These are phyloP conservation scores for Orthosia gracilis DNA, from an alignment of 2,888 invertebrate species.

Conservation along the genomic window DNA sequence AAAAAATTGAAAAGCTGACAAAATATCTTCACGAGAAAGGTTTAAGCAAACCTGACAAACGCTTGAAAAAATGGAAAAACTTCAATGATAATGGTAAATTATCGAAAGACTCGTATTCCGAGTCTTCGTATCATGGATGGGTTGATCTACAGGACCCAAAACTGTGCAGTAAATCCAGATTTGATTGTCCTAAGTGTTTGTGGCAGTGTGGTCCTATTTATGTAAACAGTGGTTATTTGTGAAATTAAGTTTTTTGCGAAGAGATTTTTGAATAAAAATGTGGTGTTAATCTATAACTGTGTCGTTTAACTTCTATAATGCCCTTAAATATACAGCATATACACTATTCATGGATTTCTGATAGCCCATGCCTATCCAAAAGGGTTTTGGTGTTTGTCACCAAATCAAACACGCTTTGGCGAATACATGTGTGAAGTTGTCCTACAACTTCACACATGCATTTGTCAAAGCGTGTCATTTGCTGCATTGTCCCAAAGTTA, in stretches of 20 bases:
- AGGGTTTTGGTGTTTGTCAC: not conserved
- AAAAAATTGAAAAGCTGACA: slow-evolving; percentile 90
- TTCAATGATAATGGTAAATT: slow-evolving; percentile 73
- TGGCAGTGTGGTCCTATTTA: slow-evolving; percentile 88
- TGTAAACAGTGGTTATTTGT: slow-evolving; percentile 80
- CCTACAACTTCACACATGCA: too few relatives aligned
- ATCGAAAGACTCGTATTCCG: slow-evolving; percentile 61
- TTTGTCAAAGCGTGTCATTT: too few relatives aligned
- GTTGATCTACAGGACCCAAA: slow-evolving; percentile 75
- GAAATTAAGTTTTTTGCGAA: slow-evolving; percentile 75
- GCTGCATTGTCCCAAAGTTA: too few relatives aligned
- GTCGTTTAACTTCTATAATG: slow-evolving; percentile 34
- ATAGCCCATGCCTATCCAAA: not conserved
- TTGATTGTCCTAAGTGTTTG: slow-evolving; percentile 86
- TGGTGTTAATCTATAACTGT: slow-evolving; percentile 68
- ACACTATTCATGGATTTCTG: not conserved
- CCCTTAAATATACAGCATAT: not conserved
- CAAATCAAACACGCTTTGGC: too few relatives aligned
- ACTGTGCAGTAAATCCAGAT: slow-evolving; percentile 45
- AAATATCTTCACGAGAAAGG: slow-evolving; percentile 81
- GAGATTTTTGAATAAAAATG: slow-evolving; percentile 79
- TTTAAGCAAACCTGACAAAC: slow-evolving; percentile 59
- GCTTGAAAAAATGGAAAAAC: slow-evolving; percentile 85
- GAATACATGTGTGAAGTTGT: too few relatives aligned
- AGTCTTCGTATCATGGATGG: slow-evolving; percentile 73